Base-by-base conservation (phyloP, 2,888 invertebrate species). In the Masnerella sp. region DNA sequence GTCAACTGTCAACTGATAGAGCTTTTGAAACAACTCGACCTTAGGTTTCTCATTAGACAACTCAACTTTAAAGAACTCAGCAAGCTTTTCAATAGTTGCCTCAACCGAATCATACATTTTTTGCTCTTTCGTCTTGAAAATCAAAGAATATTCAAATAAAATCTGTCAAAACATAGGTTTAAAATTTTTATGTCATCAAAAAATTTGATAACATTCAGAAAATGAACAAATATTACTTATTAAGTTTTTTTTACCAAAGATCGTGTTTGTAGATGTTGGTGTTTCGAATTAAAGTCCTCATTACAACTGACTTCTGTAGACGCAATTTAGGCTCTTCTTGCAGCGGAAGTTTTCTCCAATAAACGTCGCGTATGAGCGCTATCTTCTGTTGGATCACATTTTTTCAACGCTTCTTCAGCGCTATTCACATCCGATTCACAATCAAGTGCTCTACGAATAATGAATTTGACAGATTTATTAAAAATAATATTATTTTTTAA, bases 331-430 rank as follows among this genome's bases (percentile, higher is more conserved):
- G 25, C 7, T 25, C 25, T 25, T 25, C 25, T 5, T 5, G 25
- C 4, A 25, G 4, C 4, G 7, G 15, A 25, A 25, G 7, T 25
- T 25, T 25, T 7, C 7, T 43, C 14, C 8, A 43, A 12, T 43
- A 43, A 43, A 12, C 43, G 43, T 12, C 43, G 11, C 12, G 12
- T 4, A 43, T 43, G 43, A 12, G 12, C 4, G 1, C 2, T 22
- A 12, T 43, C 43, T 1, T 43, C 43, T 12, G 9, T 14, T 12
- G 25, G 25, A 1, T 43, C 17, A 17, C 43, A 43, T 14, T 43
- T 43, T 43, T 43, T 43, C 7, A 43, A 12, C 12, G 43, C 43
- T n/a, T 43, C 43, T 1, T 12, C 18, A 17, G 22, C 25, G 22
- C 12, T 22, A 1, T 43, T 11, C 1, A 43, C 3, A 22, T 43